phyloP scores from a whole-genome alignment of 1,140 invertebrate species.

The Heliconius nattereri region DNA sequence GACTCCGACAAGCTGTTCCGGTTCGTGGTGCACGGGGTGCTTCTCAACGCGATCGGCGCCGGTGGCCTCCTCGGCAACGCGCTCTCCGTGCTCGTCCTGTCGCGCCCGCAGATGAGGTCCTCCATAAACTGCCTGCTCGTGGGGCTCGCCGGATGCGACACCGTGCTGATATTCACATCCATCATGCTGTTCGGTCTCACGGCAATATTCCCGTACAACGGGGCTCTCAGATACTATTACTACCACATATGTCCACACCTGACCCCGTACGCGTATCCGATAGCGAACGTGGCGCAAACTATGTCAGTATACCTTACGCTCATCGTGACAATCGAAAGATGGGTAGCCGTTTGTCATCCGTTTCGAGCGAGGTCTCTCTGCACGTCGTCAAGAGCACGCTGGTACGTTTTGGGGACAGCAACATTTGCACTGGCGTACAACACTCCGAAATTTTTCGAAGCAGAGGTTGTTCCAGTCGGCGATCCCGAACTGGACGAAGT shows the following conservation, averaged over 20 bases:
- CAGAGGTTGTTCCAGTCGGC: conserved; percentile 55
- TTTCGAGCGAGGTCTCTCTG: conserved; percentile 93
- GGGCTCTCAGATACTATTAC: conserved; percentile 88
- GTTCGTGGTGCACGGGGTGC: conserved; percentile 91
- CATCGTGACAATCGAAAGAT: conserved; percentile 96
- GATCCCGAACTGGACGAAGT: conserved; percentile 73
- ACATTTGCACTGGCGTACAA: conserved; percentile 94
- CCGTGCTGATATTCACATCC: conserved; percentile 92
- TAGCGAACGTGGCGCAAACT: conserved; percentile 94
- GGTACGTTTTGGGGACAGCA: conserved; percentile 92
- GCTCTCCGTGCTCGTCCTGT: conserved; percentile 94
- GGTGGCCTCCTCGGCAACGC: conserved; percentile 94
- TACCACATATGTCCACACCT: conserved; percentile 90
- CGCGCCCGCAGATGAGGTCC: conserved; percentile 94
- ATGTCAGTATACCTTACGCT: conserved; percentile 97
- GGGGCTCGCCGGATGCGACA: conserved; percentile 95
- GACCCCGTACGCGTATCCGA: conserved; percentile 91
- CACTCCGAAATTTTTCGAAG: conserved; percentile 89
- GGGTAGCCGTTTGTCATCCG: conserved; percentile 97
- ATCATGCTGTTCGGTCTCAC: conserved; percentile 93
- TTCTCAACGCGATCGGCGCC: conserved; percentile 90
- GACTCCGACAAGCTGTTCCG: conserved; percentile 83
- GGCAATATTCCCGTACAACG: conserved; percentile 91
- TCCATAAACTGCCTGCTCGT: conserved; percentile 96
- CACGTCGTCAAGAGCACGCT: conserved; percentile 92